These are phyloP conservation scores for Agrenia bidenticulata DNA, from an alignment of 2,888 invertebrate genomes.

Conservation along the genomic window DNA sequence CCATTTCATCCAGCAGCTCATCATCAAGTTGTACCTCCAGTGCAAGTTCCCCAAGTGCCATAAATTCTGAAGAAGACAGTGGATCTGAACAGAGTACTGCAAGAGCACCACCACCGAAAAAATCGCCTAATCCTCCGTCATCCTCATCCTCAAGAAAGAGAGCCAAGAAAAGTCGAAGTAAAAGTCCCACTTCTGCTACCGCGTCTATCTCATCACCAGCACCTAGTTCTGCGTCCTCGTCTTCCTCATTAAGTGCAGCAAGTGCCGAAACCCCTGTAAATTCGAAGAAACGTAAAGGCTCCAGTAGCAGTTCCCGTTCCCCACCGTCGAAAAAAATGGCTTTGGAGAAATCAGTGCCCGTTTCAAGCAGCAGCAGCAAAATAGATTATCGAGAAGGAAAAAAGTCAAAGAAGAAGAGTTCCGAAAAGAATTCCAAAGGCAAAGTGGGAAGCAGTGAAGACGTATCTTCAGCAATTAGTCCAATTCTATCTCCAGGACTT, in stretches of 20 bases:
- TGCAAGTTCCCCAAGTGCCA: slow-evolving; percentile 41
- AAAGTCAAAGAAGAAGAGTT: slow-evolving; percentile 38
- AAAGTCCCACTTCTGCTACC: slow-evolving; percentile 37
- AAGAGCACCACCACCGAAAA: slow-evolving; percentile 6
- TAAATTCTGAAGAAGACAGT: slow-evolving; percentile 47
- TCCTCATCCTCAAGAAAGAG: slow-evolving; percentile 29
- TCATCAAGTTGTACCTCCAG: slow-evolving; percentile 34
- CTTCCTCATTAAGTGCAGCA: slow-evolving; percentile 37
- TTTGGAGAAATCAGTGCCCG: slow-evolving; percentile 39
- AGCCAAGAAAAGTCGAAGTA: slow-evolving; percentile 39
- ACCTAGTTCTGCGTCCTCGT: slow-evolving; percentile 43
- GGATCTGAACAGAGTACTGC: slow-evolving; percentile 6
- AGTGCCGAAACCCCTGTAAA: slow-evolving; percentile 24
- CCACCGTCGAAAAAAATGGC: slow-evolving; percentile 34
- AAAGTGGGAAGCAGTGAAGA: slow-evolving; percentile 39
- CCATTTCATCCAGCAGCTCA: slow-evolving; percentile 39
- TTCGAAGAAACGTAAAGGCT: slow-evolving; percentile 35
- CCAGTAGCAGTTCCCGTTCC: slow-evolving; percentile 30
- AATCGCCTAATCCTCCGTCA: neutral
- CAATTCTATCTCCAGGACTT: slow-evolving; percentile 30
- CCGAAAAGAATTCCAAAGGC: slow-evolving; percentile 13
- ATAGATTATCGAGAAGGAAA: slow-evolving; percentile 32
- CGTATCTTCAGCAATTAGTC: slow-evolving; percentile 42
- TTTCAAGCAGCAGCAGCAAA: slow-evolving; percentile 26
- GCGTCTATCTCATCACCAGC: slow-evolving; percentile 44